Evolutionary conservation across 2,113 vertebrate species (phyloP), one percentile per base, ranked within the genome.

Genomic region (Apodemus speciosus): DNA sequence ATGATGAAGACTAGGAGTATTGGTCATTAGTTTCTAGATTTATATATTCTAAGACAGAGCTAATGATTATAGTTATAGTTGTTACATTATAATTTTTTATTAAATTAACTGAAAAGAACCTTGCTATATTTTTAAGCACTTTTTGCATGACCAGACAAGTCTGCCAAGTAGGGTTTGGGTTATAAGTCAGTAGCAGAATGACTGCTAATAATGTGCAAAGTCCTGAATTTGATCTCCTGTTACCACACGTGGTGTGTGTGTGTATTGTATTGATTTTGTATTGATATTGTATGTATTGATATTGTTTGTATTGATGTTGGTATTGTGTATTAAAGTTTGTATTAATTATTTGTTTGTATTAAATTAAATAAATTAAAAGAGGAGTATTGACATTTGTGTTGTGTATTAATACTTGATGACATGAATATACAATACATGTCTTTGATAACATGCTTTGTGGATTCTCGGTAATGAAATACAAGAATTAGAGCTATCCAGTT

Each of bases 71-170:
- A 95, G 43, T 46, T 46, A 46, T 46, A 46, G 6, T 46, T 4
- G 66, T 66, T 64, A 32, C 4, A 68, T 58, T 3, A 38, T 35
- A 71, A 66, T 35, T 38, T 85, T 38, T 75, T 60, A 68, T 25
- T 85, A 66, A 93, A 83, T 58, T 89, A 64, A 77, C 11, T 91
- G 15, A 95, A 86, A 94, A 88, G 40, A 91, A 90, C 75, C 79
- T 94, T 49, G 30, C 9, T 51, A 85, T 3, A 23, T 46, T 46
- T 68, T 87, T 85, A 89, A 43, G 16, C 46, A 71, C 46, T 89
- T 43, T 43, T 64, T 91, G 53, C 87, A 95, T 72, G 51, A 69
- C 9, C 23, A 85, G 88, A 75, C 46, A 80, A 85, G 25, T 32
- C 14, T 64, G 35, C 11, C 40, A 77, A 56, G 60, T 60, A 66